Evolutionary conservation across 2,113 vertebrate species (phyloP).

Genomic region (Nothocercus nigrocapillus): DNA sequence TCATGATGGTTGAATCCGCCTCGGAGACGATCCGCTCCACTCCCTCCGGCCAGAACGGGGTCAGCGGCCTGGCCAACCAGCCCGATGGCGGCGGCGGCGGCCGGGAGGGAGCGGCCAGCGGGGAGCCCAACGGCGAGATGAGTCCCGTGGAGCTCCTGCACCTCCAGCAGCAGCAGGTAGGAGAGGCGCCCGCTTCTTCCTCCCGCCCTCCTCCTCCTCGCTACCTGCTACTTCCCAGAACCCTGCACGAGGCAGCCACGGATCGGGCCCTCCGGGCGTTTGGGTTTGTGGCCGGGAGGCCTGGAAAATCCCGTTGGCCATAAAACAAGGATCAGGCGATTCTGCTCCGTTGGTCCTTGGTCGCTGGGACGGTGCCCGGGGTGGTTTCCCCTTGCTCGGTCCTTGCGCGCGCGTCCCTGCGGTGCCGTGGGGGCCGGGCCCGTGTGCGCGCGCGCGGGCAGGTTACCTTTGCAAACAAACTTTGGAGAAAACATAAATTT

Average conservation of each 20-base stretch:
- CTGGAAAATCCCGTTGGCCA: accelerated
- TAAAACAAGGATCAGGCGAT: background rate
- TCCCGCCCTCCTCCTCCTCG: background rate
- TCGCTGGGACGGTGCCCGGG: background rate
- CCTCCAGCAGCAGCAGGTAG: slow-evolving; percentile 98
- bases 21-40: slow-evolving; percentile 98
- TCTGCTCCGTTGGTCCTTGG: background rate
- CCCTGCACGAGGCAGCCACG: accelerated
- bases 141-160: slow-evolving; percentile 95
- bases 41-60: slow-evolving; percentile 94
- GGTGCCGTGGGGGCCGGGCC: too few relatives aligned
- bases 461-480: slow-evolving; percentile 68
- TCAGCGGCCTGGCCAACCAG: slow-evolving; percentile 95
- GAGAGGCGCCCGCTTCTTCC: background rate
- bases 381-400: background rate
- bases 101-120: slow-evolving; percentile 80
- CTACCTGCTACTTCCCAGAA: background rate
- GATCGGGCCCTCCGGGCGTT: accelerated
- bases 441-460: slow-evolving; percentile 12
- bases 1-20: slow-evolving; percentile 99
- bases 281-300: accelerated
- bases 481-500: slow-evolving; percentile 54
- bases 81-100: slow-evolving; percentile 81
- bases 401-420: background rate
- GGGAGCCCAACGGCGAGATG: slow-evolving; percentile 94